Conservation (phyloP, 2,797 vertebrate species). For the Trachops cirrhosus region DNA sequence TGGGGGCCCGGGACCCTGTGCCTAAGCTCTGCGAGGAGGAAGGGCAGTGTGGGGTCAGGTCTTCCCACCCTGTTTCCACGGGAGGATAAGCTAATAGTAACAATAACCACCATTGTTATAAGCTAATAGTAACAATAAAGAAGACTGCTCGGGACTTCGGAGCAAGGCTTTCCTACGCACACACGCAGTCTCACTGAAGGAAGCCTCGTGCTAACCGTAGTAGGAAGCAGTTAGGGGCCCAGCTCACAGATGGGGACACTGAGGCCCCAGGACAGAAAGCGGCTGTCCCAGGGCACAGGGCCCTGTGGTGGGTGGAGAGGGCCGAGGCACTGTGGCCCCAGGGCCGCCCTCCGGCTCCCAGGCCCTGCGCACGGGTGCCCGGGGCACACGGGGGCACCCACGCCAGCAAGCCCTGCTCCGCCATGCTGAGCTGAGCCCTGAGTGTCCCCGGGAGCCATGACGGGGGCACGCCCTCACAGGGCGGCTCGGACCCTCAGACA, state of each 20-base stretch:
- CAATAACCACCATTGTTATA: too few relatives aligned
- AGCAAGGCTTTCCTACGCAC: background rate
- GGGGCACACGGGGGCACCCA: background rate
- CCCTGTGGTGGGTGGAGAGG: fast-evolving
- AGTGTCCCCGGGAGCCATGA: background rate
- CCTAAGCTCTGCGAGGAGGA: background rate
- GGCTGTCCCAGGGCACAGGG: background rate
- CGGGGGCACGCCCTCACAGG: background rate
- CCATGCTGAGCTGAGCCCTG: fast-evolving
- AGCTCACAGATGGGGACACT: background rate
- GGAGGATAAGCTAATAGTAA: background rate
- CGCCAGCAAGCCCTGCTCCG: background rate
- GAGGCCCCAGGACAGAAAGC: background rate
- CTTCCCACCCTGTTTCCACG: background rate
- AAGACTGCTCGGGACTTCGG: fast-evolving
- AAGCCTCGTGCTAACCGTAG: fast-evolving
- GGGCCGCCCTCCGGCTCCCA: background rate
- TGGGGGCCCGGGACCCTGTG: background rate
- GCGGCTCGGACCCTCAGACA: background rate
- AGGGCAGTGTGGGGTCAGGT: background rate
- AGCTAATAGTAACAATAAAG: too few relatives aligned
- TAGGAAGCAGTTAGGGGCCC: background rate
- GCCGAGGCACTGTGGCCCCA: background rate
- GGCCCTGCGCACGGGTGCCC: fast-evolving
- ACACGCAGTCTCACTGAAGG: fast-evolving